phyloP scores from a whole-genome alignment of 2,113 vertebrate genomes.

The Paraplagusia blochii region DNA sequence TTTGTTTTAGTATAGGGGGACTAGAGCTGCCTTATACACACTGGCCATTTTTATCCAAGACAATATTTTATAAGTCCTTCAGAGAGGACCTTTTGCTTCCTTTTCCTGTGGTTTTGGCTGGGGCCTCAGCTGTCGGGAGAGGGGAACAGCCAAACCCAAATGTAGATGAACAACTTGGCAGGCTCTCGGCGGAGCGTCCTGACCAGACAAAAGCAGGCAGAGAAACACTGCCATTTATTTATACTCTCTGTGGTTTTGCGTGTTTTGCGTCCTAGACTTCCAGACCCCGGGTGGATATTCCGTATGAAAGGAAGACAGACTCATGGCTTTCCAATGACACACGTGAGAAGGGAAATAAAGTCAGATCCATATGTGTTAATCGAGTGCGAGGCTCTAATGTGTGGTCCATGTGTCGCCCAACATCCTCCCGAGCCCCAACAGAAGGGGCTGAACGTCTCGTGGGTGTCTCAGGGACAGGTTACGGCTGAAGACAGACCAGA shows the following conservation, averaged over 20 bases:
- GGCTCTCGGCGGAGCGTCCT: slow-evolving; percentile 60
- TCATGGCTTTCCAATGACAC: slow-evolving; percentile 68
- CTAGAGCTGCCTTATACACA: slow-evolving; percentile 66
- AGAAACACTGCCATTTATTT: slow-evolving; percentile 77
- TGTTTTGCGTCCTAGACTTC: slow-evolving; percentile 74
- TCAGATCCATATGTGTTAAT: slow-evolving; percentile 73
- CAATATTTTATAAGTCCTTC: slow-evolving; percentile 75
- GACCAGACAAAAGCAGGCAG: slow-evolving; percentile 75
- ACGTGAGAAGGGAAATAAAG: slow-evolving; percentile 63
- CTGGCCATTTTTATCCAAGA: slow-evolving; percentile 68
- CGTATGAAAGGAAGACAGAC: slow-evolving; percentile 69
- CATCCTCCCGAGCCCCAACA: neutral
- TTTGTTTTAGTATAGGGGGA: slow-evolving; percentile 61
- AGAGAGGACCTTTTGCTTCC: slow-evolving; percentile 73
- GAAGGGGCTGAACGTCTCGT: slow-evolving; percentile 25
- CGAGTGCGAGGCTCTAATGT: slow-evolving; percentile 57
- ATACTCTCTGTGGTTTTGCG: slow-evolving; percentile 75
- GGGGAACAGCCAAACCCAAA: slow-evolving; percentile 79
- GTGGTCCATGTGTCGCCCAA: slow-evolving; percentile 29
- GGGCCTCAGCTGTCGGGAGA: slow-evolving; percentile 61
- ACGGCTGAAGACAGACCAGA: slow-evolving; percentile 30
- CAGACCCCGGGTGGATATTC: slow-evolving; percentile 76
- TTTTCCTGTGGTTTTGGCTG: slow-evolving; percentile 79
- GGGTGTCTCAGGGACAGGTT: slow-evolving; percentile 35
- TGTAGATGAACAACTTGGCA: slow-evolving; percentile 78